These are phyloP conservation scores for Heliocidaris tuberculata DNA, from an alignment of 35 echinoderm and acorn worm species.

Conservation along the genomic window DNA sequence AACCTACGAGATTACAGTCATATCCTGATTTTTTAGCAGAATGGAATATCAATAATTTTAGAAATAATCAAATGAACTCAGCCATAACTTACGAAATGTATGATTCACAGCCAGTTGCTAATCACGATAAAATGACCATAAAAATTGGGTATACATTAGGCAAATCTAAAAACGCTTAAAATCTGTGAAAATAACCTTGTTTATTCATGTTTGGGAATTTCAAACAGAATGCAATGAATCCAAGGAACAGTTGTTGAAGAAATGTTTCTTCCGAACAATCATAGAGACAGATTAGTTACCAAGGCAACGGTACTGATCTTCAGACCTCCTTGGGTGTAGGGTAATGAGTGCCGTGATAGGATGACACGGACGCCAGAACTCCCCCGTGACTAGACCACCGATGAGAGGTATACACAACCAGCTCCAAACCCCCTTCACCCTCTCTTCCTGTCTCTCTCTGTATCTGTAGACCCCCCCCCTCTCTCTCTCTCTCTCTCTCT, in stretches of 20 bases:
- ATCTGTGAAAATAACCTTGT: background rate
- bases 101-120: no score
- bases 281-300: background rate
- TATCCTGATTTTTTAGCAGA: no score
- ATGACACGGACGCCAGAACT: constrained; percentile 28
- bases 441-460: background rate
- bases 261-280: constrained; percentile 11
- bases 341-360: constrained; percentile 36
- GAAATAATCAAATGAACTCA: no score
- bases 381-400: background rate
- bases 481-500: background rate
- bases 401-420: constrained; percentile 3
- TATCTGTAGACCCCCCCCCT: background rate
- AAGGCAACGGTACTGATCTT: constrained; percentile 15
- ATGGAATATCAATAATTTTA: no score
- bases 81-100: no score
- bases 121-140: no score
- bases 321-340: background rate
- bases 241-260: background rate
- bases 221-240: background rate
- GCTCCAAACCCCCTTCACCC: background rate
- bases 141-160: no score
- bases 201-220: background rate
- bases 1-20: no score
- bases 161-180: no score